phyloP scores from a whole-genome alignment of 2,888 invertebrate genomes.

The Lobophora halterata region DNA sequence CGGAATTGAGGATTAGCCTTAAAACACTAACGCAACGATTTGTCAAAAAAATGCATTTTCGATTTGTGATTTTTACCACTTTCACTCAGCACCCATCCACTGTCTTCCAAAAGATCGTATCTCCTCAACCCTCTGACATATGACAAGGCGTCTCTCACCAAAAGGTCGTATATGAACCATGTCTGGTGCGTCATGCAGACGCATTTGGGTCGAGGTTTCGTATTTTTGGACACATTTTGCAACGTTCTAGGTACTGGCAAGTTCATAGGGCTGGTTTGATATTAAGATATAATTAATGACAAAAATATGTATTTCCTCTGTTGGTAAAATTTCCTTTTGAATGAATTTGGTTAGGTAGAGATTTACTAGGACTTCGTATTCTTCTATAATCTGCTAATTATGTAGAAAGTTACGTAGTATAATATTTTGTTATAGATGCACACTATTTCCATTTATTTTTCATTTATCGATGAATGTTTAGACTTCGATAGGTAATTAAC shows the following conservation, averaged over 20 bases:
- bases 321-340: no score
- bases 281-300: constrained; percentile 6
- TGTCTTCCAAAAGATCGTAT: constrained; percentile 7
- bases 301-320: constrained; percentile 13
- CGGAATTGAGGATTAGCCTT: no score
- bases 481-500: no score
- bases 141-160: constrained; percentile 16
- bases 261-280: constrained; percentile 28
- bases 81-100: not conserved
- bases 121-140: constrained; percentile 13
- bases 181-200: constrained; percentile 35
- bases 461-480: no score
- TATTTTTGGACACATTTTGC: constrained; percentile 69
- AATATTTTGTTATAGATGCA: no score
- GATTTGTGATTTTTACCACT: not conserved
- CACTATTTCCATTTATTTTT: no score
- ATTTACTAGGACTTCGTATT: no score
- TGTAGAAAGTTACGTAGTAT: no score
- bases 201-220: constrained; percentile 66
- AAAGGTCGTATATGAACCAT: constrained; percentile 38
- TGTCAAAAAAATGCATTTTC: no score
- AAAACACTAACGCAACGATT: no score
- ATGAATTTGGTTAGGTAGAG: no score
- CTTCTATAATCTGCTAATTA: no score
- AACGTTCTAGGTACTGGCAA: constrained; percentile 47